Percentiles rank a stretch among this genome's conserved stretches.
Evolutionary conservation across 2,797 vertebrate species (phyloP).

Genomic region (Gallirallus australis): DNA sequence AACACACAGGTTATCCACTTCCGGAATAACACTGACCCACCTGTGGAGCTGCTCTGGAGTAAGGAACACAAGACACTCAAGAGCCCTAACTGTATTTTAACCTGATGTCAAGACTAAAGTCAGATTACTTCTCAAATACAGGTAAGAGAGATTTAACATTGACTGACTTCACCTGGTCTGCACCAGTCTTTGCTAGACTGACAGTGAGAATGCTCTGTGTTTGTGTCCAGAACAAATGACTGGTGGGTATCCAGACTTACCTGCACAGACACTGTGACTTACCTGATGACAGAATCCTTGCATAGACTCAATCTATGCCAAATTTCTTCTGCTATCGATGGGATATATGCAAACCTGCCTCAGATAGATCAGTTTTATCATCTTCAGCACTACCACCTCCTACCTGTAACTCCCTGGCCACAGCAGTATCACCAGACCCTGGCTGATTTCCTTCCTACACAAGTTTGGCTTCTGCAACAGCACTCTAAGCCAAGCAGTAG

Average conservation of each 20-base stretch:
- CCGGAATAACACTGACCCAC: not conserved
- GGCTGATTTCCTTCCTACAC: not conserved
- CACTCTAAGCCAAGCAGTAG: not conserved
- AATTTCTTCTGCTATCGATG: not conserved
- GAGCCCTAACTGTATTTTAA: not conserved
- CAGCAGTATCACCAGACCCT: not conserved
- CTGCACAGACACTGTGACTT: not conserved
- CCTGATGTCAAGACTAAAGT: not conserved
- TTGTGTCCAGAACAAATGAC: not conserved
- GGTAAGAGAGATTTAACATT: not conserved
- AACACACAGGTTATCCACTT: accelerated
- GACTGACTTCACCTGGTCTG: not conserved
- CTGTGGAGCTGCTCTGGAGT: not conserved
- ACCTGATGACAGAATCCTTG: not conserved
- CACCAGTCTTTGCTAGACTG: not conserved
- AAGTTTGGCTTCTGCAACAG: not conserved
- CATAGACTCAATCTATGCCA: accelerated
- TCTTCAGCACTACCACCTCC: not conserved
- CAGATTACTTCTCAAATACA: not conserved
- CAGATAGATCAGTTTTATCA: not conserved
- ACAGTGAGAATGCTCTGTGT: accelerated
- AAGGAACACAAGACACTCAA: not conserved
- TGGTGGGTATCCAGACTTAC: not conserved
- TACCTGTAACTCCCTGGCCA: not conserved
- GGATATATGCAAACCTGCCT: not conserved